Conservation (phyloP, 2,797 vertebrate genomes). For the Pelochelys cantorii region DNA sequence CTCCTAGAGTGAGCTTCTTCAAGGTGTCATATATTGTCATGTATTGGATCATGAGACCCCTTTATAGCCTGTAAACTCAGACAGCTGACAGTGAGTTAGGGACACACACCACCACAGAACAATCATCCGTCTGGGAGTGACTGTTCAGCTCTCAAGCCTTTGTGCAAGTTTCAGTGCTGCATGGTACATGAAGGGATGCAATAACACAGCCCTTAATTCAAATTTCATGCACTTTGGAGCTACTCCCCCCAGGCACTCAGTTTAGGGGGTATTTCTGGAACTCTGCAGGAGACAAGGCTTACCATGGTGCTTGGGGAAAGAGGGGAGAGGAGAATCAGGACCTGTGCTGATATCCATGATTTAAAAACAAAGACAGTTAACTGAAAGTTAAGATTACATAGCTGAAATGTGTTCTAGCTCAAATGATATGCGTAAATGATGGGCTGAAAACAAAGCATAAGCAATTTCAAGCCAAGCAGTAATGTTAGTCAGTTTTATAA, state of each 20-base stretch:
- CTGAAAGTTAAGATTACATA: background rate
- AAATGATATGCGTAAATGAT: background rate
- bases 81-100: background rate
- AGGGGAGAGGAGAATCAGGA: background rate
- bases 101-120: background rate
- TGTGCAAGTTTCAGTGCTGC: background rate
- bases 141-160: background rate
- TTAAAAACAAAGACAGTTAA: background rate
- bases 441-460: background rate
- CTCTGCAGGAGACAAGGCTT: background rate
- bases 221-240: background rate
- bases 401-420: background rate
- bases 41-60: background rate
- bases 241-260: fast-evolving
- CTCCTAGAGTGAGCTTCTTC: background rate
- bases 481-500: background rate
- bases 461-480: background rate
- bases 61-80: background rate
- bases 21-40: background rate
- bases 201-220: background rate
- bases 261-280: background rate
- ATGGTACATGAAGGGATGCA: background rate
- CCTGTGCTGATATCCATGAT: background rate
- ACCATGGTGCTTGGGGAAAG: fast-evolving
- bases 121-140: background rate